A percentile compares a stretch with the other conserved stretches of the same genome.
Evolutionary conservation across 1,140 invertebrate genomes (phyloP).

Genomic region (Heliothis subflexa): DNA sequence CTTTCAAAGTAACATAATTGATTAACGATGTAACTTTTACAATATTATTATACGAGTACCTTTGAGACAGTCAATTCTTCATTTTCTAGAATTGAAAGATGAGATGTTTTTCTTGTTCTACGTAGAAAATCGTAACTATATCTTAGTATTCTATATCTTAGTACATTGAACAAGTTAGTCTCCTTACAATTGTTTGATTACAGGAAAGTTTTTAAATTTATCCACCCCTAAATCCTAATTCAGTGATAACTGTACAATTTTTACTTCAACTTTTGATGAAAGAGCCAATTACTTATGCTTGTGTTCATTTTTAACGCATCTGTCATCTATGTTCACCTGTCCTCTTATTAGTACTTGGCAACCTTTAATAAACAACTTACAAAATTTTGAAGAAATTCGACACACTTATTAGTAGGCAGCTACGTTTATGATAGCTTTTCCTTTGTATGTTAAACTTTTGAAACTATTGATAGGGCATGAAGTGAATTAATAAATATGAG

Average conservation of each 20-base stretch:
- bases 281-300: neutral
- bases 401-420: conserved; percentile 24
- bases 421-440: conserved; percentile 19
- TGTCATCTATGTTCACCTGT: conserved; percentile 1
- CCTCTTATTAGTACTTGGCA: conserved; percentile 8
- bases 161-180: too few relatives aligned
- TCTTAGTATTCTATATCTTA: too few relatives aligned
- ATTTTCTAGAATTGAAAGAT: too few relatives aligned
- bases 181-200: too few relatives aligned
- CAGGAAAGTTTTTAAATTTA: too few relatives aligned
- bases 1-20: conserved; percentile 1
- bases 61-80: too few relatives aligned
- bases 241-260: too few relatives aligned
- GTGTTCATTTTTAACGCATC: neutral
- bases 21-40: neutral
- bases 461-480: conserved; percentile 10
- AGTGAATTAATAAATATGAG: neutral
- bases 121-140: too few relatives aligned
- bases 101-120: too few relatives aligned
- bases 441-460: conserved; percentile 16
- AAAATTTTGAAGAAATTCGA: conserved; percentile 27
- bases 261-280: too few relatives aligned
- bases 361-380: conserved; percentile 23
- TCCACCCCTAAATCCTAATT: too few relatives aligned
- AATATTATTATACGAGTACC: too few relatives aligned